Evolutionary conservation across 2,797 vertebrate species (phyloP).

Genomic region (Labeo calbasu): DNA sequence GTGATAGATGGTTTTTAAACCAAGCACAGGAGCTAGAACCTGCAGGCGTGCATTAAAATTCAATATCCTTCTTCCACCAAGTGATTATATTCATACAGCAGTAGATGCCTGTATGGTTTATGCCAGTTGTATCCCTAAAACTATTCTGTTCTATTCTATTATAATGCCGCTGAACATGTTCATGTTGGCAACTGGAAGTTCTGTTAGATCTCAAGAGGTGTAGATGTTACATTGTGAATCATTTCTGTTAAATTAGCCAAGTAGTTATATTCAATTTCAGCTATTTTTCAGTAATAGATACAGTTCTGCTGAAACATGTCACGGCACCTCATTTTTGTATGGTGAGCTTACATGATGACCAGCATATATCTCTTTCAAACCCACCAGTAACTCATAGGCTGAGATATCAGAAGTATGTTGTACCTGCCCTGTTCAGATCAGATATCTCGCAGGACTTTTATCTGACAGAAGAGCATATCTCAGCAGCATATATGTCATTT

Average conservation of each 20-base stretch:
- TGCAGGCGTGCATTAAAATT: neutral
- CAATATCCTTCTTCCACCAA: neutral
- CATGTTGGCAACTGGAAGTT: neutral
- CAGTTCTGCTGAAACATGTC: conserved; percentile 2
- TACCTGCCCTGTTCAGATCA: neutral
- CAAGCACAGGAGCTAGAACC: neutral
- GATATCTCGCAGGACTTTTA: neutral
- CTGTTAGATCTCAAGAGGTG: neutral
- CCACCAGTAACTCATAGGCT: neutral
- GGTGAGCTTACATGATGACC: neutral
- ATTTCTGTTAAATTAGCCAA: neutral
- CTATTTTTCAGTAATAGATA: neutral
- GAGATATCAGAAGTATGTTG: neutral
- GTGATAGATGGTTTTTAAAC: conserved; percentile 5
- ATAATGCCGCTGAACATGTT: neutral
- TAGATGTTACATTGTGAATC: neutral
- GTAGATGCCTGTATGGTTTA: neutral
- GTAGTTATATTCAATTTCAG: conserved; percentile 1
- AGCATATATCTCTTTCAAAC: conserved; percentile 1
- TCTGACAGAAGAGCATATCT: neutral
- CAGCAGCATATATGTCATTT: neutral
- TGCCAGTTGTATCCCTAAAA: too few relatives aligned
- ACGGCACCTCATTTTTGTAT: neutral
- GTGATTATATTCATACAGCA: neutral
- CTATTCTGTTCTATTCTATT: neutral